Evolutionary conservation across 1,140 invertebrate species (phyloP).

Genomic region (Belonocnema kinseyi): DNA sequence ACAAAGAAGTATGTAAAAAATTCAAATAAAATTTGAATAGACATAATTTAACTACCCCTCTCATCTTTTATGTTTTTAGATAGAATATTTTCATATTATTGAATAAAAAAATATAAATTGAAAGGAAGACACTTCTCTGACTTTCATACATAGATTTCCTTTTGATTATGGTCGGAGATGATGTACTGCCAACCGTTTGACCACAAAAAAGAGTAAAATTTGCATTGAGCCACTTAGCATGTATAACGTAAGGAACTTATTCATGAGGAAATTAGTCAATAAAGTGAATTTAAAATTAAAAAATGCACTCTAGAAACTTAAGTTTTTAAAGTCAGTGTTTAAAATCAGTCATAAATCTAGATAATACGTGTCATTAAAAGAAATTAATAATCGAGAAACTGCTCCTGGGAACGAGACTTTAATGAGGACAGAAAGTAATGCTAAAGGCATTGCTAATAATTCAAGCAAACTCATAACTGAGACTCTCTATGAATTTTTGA

Average conservation of each 20-base stretch:
- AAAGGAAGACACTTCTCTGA: not conserved
- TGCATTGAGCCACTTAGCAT: not conserved
- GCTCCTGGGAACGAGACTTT: not conserved
- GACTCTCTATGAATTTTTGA: not conserved
- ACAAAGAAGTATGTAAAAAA: not conserved
- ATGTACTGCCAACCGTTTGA: not conserved
- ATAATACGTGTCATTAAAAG: not conserved
- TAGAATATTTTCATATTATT: too few species aligned
- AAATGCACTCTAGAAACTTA: not conserved
- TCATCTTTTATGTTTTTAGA: not conserved
- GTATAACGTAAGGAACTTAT: not conserved
- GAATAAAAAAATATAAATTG: not conserved
- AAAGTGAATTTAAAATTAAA: not conserved
- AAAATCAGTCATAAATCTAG: constrained; percentile 9
- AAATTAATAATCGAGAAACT: constrained; percentile 4
- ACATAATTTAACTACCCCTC: not conserved
- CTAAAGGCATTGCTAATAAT: not conserved
- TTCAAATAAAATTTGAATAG: not conserved
- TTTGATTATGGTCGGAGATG: not conserved
- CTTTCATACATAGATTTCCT: not conserved
- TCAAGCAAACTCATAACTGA: constrained; percentile 13
- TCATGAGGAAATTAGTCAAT: constrained; percentile 3
- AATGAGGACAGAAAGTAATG: not conserved
- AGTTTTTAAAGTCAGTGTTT: not conserved
- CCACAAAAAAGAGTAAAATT: not conserved